These are phyloP conservation scores for Pipistrellus pipistrellus DNA, from an alignment of 2,797 vertebrate genomes.

Conservation along the genomic window DNA sequence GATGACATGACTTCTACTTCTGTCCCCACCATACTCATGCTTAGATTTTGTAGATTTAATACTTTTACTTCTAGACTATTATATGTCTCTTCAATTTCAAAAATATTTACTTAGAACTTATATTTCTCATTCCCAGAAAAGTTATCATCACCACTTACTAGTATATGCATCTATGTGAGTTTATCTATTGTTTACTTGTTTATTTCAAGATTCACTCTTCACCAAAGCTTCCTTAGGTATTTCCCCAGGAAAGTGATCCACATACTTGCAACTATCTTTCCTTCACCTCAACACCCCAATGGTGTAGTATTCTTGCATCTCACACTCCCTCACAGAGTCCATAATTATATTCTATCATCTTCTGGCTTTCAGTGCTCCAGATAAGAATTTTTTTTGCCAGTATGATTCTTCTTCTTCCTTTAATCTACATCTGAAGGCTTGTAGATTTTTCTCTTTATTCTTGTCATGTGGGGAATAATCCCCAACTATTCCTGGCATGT, in stretches of 20 bases:
- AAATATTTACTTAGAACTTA: background rate
- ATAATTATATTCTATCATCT: background rate
- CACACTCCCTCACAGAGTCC: rapidly evolving
- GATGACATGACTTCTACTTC: background rate
- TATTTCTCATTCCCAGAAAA: background rate
- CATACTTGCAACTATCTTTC: rapidly evolving
- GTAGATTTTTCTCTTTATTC: background rate
- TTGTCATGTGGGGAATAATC: background rate
- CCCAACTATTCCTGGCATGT: background rate
- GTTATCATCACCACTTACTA: no score
- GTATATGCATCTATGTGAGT: no score
- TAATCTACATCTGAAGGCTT: background rate
- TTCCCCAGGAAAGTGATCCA: background rate
- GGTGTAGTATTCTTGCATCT: background rate
- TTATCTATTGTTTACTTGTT: background rate
- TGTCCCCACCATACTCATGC: rapidly evolving
- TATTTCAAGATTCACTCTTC: background rate
- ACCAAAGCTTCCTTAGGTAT: background rate
- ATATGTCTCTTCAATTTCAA: background rate
- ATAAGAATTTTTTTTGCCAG: background rate
- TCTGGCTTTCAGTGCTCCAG: background rate
- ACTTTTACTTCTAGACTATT: background rate
- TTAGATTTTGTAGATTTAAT: no score
- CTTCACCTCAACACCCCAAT: rapidly evolving
- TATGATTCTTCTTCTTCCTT: background rate